These are phyloP conservation scores for Schizopygopsis pylzovi DNA, from an alignment of 2,797 vertebrate genomes.

Conservation along the genomic window DNA sequence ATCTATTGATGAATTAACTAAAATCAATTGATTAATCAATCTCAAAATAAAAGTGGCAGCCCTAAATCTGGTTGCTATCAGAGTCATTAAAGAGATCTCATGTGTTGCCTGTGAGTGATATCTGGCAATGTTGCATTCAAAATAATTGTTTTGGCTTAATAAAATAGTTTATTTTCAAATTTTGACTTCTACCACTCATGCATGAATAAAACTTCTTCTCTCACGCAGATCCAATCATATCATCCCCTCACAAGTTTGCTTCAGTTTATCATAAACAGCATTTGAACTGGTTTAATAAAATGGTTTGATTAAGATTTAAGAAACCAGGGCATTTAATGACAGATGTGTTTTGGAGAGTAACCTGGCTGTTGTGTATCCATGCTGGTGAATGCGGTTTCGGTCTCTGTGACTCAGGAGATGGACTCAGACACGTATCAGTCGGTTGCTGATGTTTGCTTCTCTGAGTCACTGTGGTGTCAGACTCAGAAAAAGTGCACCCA, in stretches of 20 bases:
- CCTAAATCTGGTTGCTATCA: too few relatives aligned
- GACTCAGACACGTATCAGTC: background rate
- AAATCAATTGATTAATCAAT: too few relatives aligned
- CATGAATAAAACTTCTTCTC: background rate
- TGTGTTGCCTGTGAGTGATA: too few relatives aligned
- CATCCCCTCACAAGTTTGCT: background rate
- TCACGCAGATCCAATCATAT: background rate
- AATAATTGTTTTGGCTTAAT: too few relatives aligned
- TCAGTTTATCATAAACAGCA: background rate
- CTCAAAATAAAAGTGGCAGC: too few relatives aligned
- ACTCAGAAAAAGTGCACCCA: background rate
- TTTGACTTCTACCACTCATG: background rate
- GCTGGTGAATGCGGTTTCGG: too few relatives aligned
- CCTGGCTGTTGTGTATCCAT: too few relatives aligned
- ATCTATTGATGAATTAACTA: too few relatives aligned
- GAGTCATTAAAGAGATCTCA: too few relatives aligned
- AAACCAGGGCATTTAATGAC: too few relatives aligned
- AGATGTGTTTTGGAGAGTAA: too few relatives aligned
- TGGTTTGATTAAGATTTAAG: background rate
- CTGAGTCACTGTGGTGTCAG: slow-evolving; percentile 2
- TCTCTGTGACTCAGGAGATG: background rate
- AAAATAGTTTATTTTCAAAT: background rate
- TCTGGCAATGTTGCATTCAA: too few relatives aligned
- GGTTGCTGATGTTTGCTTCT: background rate
- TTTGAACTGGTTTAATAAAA: background rate